phyloP scores from a whole-genome alignment of 2,888 invertebrate genomes.

The Abrostola tripartita region DNA sequence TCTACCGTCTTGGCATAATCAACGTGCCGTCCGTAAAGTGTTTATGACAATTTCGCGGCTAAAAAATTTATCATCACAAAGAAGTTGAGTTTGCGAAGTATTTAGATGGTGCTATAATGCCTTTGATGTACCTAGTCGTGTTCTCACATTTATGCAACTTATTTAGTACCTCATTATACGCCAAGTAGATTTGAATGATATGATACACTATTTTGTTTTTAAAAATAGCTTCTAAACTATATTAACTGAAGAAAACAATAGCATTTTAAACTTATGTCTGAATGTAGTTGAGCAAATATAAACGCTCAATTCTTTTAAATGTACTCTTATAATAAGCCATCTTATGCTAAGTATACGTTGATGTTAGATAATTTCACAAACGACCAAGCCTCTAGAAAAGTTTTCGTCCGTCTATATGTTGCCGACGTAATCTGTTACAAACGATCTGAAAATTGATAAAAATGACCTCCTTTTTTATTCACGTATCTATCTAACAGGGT shows the following conservation, averaged over 20 bases:
- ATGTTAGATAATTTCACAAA: conserved; percentile 34
- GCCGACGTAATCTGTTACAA: conserved; percentile 73
- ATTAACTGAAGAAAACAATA: too few relatives aligned
- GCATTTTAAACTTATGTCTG: too few relatives aligned
- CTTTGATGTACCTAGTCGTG: too few relatives aligned
- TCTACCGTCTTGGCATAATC: conserved; percentile 82
- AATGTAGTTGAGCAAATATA: neutral
- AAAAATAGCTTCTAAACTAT: too few relatives aligned
- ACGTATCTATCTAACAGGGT: conserved; percentile 73
- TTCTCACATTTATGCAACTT: too few relatives aligned
- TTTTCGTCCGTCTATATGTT: conserved; percentile 40
- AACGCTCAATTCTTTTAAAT: neutral
- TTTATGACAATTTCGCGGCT: conserved; percentile 81
- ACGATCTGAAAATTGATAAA: conserved; percentile 79
- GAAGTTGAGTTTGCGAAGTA: conserved; percentile 69
- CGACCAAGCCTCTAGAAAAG: conserved; percentile 39
- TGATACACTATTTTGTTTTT: too few relatives aligned
- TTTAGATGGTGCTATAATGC: conserved; percentile 58
- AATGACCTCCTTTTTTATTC: conserved; percentile 76
- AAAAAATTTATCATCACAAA: conserved; percentile 76
- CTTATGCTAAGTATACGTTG: conserved; percentile 15
- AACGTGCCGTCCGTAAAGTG: conserved; percentile 77
- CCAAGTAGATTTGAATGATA: too few relatives aligned
- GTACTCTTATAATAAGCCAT: conserved; percentile 2
- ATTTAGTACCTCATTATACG: too few relatives aligned